Evolutionary conservation across 2,113 vertebrate species (phyloP), one percentile per base, ranked within the genome.

Genomic region (Orycteropus afer): DNA sequence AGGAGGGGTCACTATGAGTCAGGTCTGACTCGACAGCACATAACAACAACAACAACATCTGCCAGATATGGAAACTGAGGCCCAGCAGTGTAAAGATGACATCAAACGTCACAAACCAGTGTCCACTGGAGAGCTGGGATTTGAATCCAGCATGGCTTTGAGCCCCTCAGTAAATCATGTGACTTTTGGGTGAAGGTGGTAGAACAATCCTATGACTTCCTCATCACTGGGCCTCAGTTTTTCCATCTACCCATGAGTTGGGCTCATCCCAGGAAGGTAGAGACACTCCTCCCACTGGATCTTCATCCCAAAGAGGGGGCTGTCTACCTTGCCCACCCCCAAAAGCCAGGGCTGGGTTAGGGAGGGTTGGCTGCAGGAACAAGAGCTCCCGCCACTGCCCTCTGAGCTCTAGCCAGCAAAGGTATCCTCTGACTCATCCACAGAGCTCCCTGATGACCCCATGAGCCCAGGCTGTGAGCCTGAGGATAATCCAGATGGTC

Each of bases 91-190:
- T 17, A 0, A 18, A 14, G 5, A 13, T 3, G 0, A 40, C n/a
- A 7, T 5, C 14, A 34, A 3, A 2, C 0, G 0, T 27, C 51
- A 40, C 78, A 29, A 23, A 37, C 45, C 0, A 2, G 47, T 4
- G 8, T 47, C 34, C 1, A 1, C 3, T 12, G 5, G 1, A 65
- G 22, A 67, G 22, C 71, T 34, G 22, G 45, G 47, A 40, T n/a
- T 22, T 40, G 77, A 79, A 73, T 40, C 57, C 10, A 1, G 22
- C 76, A 17, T 23, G 22, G 40, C 42, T 45, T 84, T 20, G 12
- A 37, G 32, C 37, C 84, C 51, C 61, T 6, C 47, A 13, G 23
- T 25, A 27, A 6, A 13, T 55, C 40, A 3, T 22, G 2, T 5
- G 9, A 51, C 80, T 47, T 86, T 40, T 37, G 27, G 23, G 27